Percentiles rank a stretch among this genome's conserved stretches.
Evolutionary conservation across 2,797 vertebrate genomes (phyloP).

Genomic region (Triplophysa bombifrons): DNA sequence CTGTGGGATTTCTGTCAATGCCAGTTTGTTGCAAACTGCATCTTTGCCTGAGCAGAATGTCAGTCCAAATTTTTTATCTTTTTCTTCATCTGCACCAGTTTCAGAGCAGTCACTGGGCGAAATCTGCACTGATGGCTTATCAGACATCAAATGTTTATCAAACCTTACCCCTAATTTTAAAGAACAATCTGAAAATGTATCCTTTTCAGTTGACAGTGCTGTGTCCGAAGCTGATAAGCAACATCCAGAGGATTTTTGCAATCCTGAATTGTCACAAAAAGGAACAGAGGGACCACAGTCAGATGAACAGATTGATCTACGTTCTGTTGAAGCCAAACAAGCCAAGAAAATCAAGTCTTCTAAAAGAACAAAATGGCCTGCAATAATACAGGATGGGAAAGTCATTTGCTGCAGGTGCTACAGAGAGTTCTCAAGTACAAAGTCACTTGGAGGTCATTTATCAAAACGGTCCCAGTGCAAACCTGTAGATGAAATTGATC

Average conservation of each 20-base stretch:
- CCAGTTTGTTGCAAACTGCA: slow-evolving; percentile 33
- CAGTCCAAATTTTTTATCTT: slow-evolving; percentile 47
- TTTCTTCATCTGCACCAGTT: slow-evolving; percentile 27
- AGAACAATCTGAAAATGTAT: slow-evolving; percentile 71
- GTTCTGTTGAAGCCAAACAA: slow-evolving; percentile 66
- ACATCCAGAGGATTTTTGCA: slow-evolving; percentile 67
- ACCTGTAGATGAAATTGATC: slow-evolving; percentile 92
- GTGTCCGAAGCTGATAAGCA: slow-evolving; percentile 68
- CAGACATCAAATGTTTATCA: slow-evolving; percentile 60
- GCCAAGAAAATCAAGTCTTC: slow-evolving; percentile 84
- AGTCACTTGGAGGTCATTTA: slow-evolving; percentile 95
- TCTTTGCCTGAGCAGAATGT: slow-evolving; percentile 49
- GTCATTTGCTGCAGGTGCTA: slow-evolving; percentile 98
- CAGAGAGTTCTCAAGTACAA: slow-evolving; percentile 95
- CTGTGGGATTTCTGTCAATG: slow-evolving; percentile 58
- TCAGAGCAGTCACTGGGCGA: slow-evolving; percentile 44
- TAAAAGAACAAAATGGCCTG: slow-evolving; percentile 96
- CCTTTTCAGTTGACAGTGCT: slow-evolving; percentile 48
- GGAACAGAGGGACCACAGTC: slow-evolving; percentile 63
- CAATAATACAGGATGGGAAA: slow-evolving; percentile 96
- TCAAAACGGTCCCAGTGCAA: slow-evolving; percentile 96
- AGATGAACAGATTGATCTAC: slow-evolving; percentile 65
- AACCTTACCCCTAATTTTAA: slow-evolving; percentile 63
- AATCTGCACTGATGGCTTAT: slow-evolving; percentile 24
- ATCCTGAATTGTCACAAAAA: slow-evolving; percentile 67